phyloP scores from a whole-genome alignment of 2,888 invertebrate species.

The Metellina segmentata region DNA sequence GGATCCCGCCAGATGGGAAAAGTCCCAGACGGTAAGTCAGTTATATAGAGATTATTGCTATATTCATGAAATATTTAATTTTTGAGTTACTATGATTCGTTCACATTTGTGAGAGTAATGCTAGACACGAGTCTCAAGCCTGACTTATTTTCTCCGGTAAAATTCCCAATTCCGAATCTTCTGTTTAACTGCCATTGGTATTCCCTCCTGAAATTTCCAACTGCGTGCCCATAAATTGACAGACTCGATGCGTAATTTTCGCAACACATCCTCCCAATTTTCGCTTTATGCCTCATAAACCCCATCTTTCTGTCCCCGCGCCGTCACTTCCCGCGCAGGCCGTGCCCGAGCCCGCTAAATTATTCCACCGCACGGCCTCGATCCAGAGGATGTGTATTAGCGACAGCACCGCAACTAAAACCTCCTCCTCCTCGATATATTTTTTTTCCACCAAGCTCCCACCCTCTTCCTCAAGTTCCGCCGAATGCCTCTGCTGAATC shows the following conservation, averaged over 20 bases:
- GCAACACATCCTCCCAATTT: not conserved
- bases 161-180: not conserved
- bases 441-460: not conserved
- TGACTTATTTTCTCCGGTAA: not conserved
- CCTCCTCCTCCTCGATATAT: too few relatives aligned
- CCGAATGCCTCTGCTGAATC: conserved; percentile 36
- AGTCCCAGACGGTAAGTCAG: too few relatives aligned
- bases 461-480: not conserved
- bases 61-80: too few relatives aligned
- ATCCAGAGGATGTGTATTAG: conserved; percentile 29
- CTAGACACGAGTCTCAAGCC: not conserved
- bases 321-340: not conserved
- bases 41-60: too few relatives aligned
- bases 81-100: too few relatives aligned
- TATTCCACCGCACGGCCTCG: conserved; percentile 44
- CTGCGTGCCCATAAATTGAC: not conserved
- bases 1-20: too few relatives aligned
- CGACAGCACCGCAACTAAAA: not conserved
- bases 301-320: conserved; percentile 14
- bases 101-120: too few relatives aligned
- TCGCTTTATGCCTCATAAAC: conserved; percentile 50
- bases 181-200: too few relatives aligned
- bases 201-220: not conserved
- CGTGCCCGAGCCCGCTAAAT: conserved; percentile 30
- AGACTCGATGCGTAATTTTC: not conserved